These are phyloP conservation scores for Quadriops clusia DNA, from an alignment of 2,888 invertebrate species.

Conservation along the genomic window DNA sequence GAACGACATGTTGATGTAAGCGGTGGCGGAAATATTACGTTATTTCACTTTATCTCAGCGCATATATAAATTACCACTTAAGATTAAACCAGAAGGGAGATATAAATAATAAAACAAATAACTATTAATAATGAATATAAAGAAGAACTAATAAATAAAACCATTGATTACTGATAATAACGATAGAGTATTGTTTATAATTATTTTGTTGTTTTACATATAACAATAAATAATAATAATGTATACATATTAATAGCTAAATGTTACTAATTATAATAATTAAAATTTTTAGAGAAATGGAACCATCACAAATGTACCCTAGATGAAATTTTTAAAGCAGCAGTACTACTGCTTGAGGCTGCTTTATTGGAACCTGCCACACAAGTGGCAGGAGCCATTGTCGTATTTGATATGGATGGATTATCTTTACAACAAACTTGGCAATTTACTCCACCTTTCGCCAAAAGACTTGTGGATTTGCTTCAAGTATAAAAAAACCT, in stretches of 20 bases:
- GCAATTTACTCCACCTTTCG: constrained; percentile 78
- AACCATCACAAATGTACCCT: constrained; percentile 66
- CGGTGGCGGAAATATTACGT: no score
- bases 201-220: constrained; percentile 9
- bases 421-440: constrained; percentile 68
- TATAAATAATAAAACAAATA: no score
- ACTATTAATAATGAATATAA: no score
- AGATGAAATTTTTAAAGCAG: constrained; percentile 74
- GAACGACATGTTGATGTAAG: no score
- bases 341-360: constrained; percentile 67
- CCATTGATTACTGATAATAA: not conserved
- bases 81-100: no score
- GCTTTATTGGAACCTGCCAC: constrained; percentile 71
- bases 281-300: constrained; percentile 56
- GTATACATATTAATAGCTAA: no score
- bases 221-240: no score
- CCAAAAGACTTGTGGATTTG: constrained; percentile 76
- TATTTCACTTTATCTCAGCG: no score
- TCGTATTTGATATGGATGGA: constrained; percentile 79
- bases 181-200: not conserved
- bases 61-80: no score
- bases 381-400: constrained; percentile 64
- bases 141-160: no score
- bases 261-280: not conserved
- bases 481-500: constrained; percentile 44